Evolutionary conservation across 2,113 vertebrate genomes (phyloP), one percentile per base, ranked within the genome.

Genomic region (Balaeniceps rex): DNA sequence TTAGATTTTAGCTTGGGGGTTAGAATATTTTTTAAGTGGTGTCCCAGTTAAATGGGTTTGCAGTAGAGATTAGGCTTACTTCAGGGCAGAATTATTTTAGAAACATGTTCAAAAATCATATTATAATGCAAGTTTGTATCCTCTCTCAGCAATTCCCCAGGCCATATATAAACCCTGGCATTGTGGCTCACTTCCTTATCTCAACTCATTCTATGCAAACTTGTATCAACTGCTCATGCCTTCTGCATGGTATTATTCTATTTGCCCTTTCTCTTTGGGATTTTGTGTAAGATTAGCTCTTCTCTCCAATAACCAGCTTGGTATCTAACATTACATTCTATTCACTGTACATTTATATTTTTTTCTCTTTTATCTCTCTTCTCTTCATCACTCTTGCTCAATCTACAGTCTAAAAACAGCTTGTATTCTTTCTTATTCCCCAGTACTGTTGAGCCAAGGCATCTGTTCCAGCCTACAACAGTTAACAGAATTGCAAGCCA

Each of bases 381-480:
- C 18, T 77, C 58, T 85, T 66, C 60, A 90, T 77, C 46, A 86
- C 33, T 92, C 93, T 63, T 85, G 16, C 76, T 92, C 34, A 29
- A 90, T 78, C 72, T 78, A 19, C 58, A 74, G 24, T 55, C 76
- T 87, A 75, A 95, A 95, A 29, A 61, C 65, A 84, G 63, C 91
- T 84, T 89, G 49, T 24, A 84, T 94, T 89, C 85, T 92, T 94
- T 92, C 77, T 87, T 88, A 60, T 93, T 93, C 83, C 44, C 54
- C 14, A 26, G 40, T 44, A 65, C 51, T 78, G 68, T 86, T 94
- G 88, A 95, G 91, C 88, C 88, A 96, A 94, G 86, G 36, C 93
- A 95, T 94, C 94, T 97, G 88, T 87, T 94, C 51, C 92, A 95
- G 86, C 83, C 90, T 90, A 82, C 86, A 95, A 76, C 76, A 81